These are phyloP conservation scores for Scaptomyza tumidula DNA, from an alignment of 2,888 invertebrate genomes.

Conservation along the genomic window DNA sequence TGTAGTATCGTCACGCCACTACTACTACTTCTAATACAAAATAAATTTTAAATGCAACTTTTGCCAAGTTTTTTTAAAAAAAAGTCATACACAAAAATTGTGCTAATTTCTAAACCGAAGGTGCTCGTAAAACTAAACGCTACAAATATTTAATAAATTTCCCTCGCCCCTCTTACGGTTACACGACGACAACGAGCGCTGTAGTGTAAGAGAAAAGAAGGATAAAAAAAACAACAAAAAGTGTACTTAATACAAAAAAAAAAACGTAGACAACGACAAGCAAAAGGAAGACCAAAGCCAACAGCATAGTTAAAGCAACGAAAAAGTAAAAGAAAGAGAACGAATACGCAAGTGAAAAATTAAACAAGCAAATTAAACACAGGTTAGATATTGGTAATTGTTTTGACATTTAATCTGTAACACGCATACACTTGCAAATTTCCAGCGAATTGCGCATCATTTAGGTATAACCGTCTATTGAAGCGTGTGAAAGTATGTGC, in stretches of 20 bases:
- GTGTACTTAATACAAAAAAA: conserved; percentile 28
- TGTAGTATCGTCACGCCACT: conserved; percentile 59
- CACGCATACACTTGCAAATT: not conserved
- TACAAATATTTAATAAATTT: conserved; percentile 13
- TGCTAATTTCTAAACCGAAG: conserved; percentile 1
- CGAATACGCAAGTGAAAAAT: conserved; percentile 14
- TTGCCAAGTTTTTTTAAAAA: conserved; percentile 33
- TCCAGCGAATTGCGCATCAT: conserved; percentile 54
- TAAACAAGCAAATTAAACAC: conserved; percentile 37
- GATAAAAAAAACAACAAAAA: conserved; percentile 23
- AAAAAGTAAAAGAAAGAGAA: not conserved
- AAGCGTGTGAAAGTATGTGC: conserved; percentile 17
- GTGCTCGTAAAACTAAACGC: conserved; percentile 7
- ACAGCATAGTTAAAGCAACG: not conserved
- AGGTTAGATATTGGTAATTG: conserved; percentile 53
- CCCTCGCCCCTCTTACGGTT: not conserved
- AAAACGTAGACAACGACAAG: conserved; percentile 42
- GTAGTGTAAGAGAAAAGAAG: conserved; percentile 15
- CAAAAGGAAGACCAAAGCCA: conserved; percentile 31
- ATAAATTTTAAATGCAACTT: conserved; percentile 34
- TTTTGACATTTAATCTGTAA: conserved; percentile 35
- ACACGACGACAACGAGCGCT: conserved; percentile 1
- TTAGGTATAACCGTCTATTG: conserved; percentile 68
- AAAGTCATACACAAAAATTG: conserved; percentile 4
- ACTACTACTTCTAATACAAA: conserved; percentile 21